These are phyloP conservation scores for Brachymystax lenok DNA, from an alignment of 2,797 vertebrate species.

Conservation along the genomic window DNA sequence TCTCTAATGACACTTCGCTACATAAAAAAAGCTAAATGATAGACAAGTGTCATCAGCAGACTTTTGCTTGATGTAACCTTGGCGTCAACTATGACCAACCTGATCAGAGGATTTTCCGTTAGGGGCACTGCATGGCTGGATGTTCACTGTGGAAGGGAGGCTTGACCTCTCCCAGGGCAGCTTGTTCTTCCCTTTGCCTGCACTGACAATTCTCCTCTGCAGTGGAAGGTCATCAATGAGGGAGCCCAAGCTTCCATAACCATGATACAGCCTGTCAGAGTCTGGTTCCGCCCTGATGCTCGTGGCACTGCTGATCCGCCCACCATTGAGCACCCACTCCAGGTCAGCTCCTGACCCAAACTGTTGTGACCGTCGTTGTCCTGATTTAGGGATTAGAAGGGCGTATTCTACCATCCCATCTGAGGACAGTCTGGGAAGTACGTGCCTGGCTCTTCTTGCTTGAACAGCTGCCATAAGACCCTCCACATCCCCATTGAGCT, in stretches of 20 bases:
- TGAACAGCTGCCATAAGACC: slow-evolving; percentile 85
- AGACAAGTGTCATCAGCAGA: background rate
- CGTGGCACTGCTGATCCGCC: slow-evolving; percentile 79
- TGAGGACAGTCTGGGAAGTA: slow-evolving; percentile 78
- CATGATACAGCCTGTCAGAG: slow-evolving; percentile 55
- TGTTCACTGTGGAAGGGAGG: slow-evolving; percentile 60
- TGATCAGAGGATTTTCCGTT: slow-evolving; percentile 64
- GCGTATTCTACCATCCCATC: slow-evolving; percentile 84
- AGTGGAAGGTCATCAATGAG: slow-evolving; percentile 55
- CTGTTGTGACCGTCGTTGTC: slow-evolving; percentile 63
- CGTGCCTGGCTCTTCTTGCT: slow-evolving; percentile 82
- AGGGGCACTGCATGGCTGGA: slow-evolving; percentile 52
- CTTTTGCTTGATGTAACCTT: background rate
- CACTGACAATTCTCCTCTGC: slow-evolving; percentile 85
- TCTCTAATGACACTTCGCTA: background rate
- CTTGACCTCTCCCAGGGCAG: slow-evolving; percentile 88
- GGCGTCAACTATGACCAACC: slow-evolving; percentile 57
- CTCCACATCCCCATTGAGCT: slow-evolving; percentile 79
- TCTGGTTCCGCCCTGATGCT: slow-evolving; percentile 69
- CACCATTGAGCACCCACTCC: slow-evolving; percentile 85
- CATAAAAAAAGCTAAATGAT: background rate
- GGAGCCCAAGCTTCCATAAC: slow-evolving; percentile 69
- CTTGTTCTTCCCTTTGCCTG: slow-evolving; percentile 88
- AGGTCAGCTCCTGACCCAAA: slow-evolving; percentile 78
- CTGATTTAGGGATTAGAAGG: slow-evolving; percentile 75